Evolutionary conservation across 2,797 vertebrate genomes (phyloP).

Genomic region (Dendrocincla fuliginosa): DNA sequence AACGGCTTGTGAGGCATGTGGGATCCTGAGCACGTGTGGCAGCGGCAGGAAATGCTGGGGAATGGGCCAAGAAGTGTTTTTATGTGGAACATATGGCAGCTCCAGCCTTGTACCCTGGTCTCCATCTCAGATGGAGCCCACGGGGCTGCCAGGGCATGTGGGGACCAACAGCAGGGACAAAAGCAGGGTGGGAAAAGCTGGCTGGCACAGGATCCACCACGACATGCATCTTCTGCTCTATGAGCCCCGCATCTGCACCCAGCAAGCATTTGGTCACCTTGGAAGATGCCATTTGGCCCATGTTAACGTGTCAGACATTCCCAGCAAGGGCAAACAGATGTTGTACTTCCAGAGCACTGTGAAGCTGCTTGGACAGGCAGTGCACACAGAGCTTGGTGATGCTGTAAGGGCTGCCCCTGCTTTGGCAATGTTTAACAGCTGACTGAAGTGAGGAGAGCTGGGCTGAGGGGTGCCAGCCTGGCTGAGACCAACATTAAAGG

Average conservation of each 20-base stretch:
- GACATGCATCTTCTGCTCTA: neutral
- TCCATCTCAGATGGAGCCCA: neutral
- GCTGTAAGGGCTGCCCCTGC: neutral
- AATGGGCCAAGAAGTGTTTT: slow-evolving; percentile 8
- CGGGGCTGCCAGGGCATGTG: accelerated
- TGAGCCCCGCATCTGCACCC: neutral
- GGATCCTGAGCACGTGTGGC: slow-evolving; percentile 31
- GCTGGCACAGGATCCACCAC: accelerated
- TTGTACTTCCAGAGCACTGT: neutral
- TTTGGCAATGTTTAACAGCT: neutral
- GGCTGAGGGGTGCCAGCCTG: neutral
- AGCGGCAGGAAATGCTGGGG: neutral
- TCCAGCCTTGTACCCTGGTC: neutral
- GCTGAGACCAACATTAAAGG: neutral
- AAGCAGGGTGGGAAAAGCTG: neutral
- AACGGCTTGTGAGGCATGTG: slow-evolving; percentile 23
- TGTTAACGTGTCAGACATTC: accelerated
- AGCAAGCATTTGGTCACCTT: neutral
- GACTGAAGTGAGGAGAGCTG: neutral
- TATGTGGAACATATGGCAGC: slow-evolving; percentile 4
- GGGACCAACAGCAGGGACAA: accelerated
- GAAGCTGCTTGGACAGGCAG: neutral
- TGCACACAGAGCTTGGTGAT: accelerated
- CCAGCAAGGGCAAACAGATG: neutral
- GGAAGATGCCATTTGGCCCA: neutral